A percentile compares a stretch with the other conserved stretches of the same genome.
phyloP scores from a whole-genome alignment of 2,888 invertebrate genomes.

The Atethmia centrago region DNA sequence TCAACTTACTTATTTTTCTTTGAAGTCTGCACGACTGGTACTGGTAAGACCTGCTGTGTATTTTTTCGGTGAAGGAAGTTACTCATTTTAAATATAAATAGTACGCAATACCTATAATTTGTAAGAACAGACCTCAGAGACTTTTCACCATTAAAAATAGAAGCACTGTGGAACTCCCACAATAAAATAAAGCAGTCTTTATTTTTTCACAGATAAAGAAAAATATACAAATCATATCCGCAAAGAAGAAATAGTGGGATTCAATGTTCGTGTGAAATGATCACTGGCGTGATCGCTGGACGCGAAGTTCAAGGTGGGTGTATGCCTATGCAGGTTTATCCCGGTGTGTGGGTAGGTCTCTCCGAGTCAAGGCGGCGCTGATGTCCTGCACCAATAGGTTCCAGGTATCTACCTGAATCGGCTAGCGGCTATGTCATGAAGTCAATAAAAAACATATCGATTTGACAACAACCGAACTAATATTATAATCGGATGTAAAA shows the following conservation, averaged over 20 bases:
- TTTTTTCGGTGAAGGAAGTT: neutral
- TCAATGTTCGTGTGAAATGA: neutral
- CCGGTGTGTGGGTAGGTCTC: no score
- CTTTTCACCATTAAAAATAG: neutral
- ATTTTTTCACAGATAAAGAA: neutral
- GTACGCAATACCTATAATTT: neutral
- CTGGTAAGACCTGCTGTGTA: neutral
- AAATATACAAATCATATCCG: neutral
- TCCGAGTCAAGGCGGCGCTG: no score
- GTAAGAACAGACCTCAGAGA: neutral
- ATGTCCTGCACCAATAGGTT: no score
- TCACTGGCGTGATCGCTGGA: no score
- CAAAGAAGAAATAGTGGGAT: neutral
- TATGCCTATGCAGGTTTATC: no score
- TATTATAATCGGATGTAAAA: no score
- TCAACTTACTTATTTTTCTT: slow-evolving; percentile 15
- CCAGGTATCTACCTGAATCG: no score
- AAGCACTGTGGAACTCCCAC: neutral
- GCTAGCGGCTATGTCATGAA: no score
- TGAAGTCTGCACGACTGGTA: neutral
- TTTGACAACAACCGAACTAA: no score
- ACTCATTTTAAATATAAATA: neutral
- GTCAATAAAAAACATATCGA: no score
- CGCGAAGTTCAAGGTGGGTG: no score
- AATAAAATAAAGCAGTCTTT: neutral